Evolutionary conservation across 2,888 invertebrate genomes (phyloP), one percentile per base, ranked within the genome.

Genomic region (Phanerotoma sp.): DNA sequence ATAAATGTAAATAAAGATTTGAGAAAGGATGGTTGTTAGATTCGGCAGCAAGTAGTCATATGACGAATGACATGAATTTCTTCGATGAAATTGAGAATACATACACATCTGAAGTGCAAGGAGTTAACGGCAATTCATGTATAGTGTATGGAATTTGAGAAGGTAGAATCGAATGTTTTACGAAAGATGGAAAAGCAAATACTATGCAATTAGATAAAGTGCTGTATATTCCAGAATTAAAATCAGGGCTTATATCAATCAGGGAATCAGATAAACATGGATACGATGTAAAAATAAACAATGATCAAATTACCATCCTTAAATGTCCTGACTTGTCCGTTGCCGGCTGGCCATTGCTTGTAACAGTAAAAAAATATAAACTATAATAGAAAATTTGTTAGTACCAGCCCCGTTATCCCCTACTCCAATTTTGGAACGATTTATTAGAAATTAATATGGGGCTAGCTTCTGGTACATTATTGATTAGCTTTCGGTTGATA

Each of bases 11-110:
- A 35, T 15, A 35, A n/a, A n/a, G 15, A 3, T 13, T 15, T 13
- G 15, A n/a, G 15, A 35, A n/a, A 13, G 13, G n/a, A 7, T 48
- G 48, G 48, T 48, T 20, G 21, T 20, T 48, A 2, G 37, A 48
- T 22, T 37, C 48, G 11, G 48, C 22, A 13, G 48, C 48, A 20
- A 48, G 35, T 10, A 22, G 35, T n/a, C 48, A 48, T 25, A 48
- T 25, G 22, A 48, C 37, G 20, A 35, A 37, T 37, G 35, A 48
- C 15, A 48, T 48, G 5, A 22, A 13, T 7, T 48, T 48, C 37
- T 38, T 25, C 16, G 48, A 48, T 10, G 11, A 37, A 4, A 21
- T 48, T 10, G 11, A 37, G 11, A 48, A 16, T 13, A 13, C 28
- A 6, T 35, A 48, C 37, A 35, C 9, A 22, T 37, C 48, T 1